Percentiles rank a stretch among this genome's conserved stretches.
Conservation (phyloP, 2,888 invertebrate species). For the Brachypalpus laphriformis region DNA sequence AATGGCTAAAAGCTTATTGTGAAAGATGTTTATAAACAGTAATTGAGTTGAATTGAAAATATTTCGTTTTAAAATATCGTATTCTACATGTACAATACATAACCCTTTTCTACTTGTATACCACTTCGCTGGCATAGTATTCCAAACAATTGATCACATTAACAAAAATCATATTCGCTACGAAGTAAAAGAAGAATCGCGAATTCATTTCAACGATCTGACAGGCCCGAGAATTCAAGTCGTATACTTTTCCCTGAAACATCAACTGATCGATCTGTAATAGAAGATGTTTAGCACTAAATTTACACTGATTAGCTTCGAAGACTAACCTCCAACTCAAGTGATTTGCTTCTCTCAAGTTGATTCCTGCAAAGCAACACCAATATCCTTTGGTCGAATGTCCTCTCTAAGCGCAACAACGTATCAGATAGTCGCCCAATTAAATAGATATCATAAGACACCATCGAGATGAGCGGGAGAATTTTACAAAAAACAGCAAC, state of each 20-base stretch:
- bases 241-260: not conserved
- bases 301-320: not conserved
- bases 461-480: too few species aligned
- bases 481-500: too few species aligned
- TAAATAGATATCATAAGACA: too few species aligned
- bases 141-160: not conserved
- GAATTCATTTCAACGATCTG: not conserved
- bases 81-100: too few species aligned
- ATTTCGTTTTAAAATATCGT: too few species aligned
- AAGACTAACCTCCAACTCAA: conserved; percentile 14
- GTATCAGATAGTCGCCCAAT: not conserved
- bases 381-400: not conserved
- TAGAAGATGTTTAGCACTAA: not conserved
- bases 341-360: not conserved
- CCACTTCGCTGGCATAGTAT: not conserved
- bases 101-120: too few species aligned
- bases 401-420: not conserved
- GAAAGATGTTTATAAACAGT: too few species aligned
- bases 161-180: not conserved
- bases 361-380: not conserved
- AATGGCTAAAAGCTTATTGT: too few species aligned
- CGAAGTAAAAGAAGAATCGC: not conserved
- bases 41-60: too few species aligned
- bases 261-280: conserved; percentile 15
- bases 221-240: not conserved